Evolutionary conservation across 2,888 invertebrate species (phyloP).

Genomic region (Tachina grossa): DNA sequence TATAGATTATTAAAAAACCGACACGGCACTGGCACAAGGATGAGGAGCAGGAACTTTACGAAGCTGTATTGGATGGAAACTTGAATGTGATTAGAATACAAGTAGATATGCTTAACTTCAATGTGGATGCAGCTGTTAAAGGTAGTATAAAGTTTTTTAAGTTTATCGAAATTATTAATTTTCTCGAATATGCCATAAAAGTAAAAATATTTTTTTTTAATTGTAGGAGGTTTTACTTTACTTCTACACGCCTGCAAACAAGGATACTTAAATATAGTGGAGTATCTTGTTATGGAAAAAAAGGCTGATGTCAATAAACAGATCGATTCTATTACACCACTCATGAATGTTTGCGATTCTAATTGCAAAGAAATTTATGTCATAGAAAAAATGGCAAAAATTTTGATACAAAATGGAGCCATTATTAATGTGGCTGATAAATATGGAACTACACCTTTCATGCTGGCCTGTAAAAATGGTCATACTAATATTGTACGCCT

Average conservation of each 20-base stretch:
- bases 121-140: slow-evolving; percentile 73
- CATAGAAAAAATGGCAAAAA: slow-evolving; percentile 75
- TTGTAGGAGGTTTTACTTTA: slow-evolving; percentile 74
- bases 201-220: neutral
- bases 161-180: too few relatives aligned
- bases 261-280: slow-evolving; percentile 77
- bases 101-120: slow-evolving; percentile 72
- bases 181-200: neutral
- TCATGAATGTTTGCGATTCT: slow-evolving; percentile 79
- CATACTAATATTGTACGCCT: slow-evolving; percentile 76
- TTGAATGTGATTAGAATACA: slow-evolving; percentile 73
- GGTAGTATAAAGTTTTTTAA: slow-evolving; percentile 50
- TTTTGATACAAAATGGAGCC: slow-evolving; percentile 77
- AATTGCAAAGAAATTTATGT: slow-evolving; percentile 69
- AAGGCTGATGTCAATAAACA: slow-evolving; percentile 78
- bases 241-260: slow-evolving; percentile 77
- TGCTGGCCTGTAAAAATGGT: slow-evolving; percentile 80
- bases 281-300: slow-evolving; percentile 75
- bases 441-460: slow-evolving; percentile 81
- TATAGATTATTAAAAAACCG: slow-evolving; percentile 50
- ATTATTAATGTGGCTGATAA: slow-evolving; percentile 80
- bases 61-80: slow-evolving; percentile 75
- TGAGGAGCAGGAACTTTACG: slow-evolving; percentile 74
- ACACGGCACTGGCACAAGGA: slow-evolving; percentile 40
- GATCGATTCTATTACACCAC: slow-evolving; percentile 78